Percentiles rank a stretch among this genome's conserved stretches.
Conservation (phyloP, 2,113 vertebrate species). For the Butorides virescens region DNA sequence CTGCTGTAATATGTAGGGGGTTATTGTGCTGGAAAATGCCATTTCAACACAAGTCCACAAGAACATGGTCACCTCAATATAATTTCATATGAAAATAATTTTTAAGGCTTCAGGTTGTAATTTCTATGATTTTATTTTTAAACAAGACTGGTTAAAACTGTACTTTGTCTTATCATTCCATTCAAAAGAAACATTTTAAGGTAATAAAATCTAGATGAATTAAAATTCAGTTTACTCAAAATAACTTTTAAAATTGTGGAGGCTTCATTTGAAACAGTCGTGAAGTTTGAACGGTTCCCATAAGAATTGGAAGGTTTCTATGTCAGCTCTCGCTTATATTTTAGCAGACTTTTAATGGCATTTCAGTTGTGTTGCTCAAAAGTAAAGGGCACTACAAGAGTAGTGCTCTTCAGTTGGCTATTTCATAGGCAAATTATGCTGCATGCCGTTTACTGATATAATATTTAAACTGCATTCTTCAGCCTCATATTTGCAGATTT, state of each 20-base stretch:
- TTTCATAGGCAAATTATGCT: neutral
- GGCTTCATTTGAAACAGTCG: neutral
- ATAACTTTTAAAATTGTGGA: neutral
- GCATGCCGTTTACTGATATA: neutral
- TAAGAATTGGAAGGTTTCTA: neutral
- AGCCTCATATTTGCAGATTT: neutral
- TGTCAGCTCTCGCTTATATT: neutral
- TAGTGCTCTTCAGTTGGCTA: neutral
- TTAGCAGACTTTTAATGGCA: neutral
- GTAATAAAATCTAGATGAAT: neutral
- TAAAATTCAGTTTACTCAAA: neutral
- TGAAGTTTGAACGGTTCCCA: neutral
- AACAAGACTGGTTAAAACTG: neutral
- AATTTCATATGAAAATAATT: neutral
- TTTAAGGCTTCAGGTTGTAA: neutral
- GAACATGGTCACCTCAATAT: neutral
- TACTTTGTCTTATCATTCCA: neutral
- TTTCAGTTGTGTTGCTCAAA: neutral
- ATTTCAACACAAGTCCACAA: neutral
- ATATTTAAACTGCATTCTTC: neutral
- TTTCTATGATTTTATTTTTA: neutral
- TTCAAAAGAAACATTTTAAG: neutral
- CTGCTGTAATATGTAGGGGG: neutral
- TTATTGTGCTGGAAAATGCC: neutral
- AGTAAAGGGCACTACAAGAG: neutral